These are phyloP conservation scores for Ceratitis capitata DNA, from an alignment of 1,140 invertebrate species.

Conservation along the genomic window DNA sequence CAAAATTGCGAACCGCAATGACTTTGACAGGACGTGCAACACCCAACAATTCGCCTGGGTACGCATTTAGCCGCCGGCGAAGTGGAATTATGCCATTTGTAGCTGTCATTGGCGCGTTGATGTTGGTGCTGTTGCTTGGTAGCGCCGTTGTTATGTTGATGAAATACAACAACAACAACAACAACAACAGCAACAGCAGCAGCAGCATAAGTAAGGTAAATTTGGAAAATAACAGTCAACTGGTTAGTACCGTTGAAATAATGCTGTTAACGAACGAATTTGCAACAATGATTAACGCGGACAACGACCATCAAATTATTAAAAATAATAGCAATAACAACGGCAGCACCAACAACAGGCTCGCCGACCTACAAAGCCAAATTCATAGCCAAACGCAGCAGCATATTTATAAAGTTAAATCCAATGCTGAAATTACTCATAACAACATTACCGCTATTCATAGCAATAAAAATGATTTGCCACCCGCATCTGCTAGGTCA, in stretches of 20 bases:
- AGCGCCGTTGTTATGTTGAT: neutral
- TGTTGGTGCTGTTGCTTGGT: neutral
- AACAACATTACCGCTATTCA: neutral
- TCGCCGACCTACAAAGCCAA: no score
- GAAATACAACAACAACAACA: neutral
- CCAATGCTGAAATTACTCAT: neutral
- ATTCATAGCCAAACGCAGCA: neutral
- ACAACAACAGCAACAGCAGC: neutral
- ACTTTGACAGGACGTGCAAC: neutral
- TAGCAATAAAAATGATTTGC: neutral
- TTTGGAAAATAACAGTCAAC: neutral
- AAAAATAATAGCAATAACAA: neutral
- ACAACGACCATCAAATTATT: neutral
- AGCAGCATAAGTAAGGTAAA: neutral
- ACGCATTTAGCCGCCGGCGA: neutral
- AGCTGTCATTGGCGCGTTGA: neutral
- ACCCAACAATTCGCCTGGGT: neutral
- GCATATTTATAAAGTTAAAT: neutral
- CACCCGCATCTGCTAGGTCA: neutral
- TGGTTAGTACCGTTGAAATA: neutral
- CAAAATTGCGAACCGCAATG: neutral
- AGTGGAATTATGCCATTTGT: neutral
- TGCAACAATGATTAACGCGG: neutral
- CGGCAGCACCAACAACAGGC: neutral
- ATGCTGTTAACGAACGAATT: constrained; percentile 5